Evolutionary conservation across 1,140 invertebrate species (phyloP).

Genomic region (Pristionchus pacificus): DNA sequence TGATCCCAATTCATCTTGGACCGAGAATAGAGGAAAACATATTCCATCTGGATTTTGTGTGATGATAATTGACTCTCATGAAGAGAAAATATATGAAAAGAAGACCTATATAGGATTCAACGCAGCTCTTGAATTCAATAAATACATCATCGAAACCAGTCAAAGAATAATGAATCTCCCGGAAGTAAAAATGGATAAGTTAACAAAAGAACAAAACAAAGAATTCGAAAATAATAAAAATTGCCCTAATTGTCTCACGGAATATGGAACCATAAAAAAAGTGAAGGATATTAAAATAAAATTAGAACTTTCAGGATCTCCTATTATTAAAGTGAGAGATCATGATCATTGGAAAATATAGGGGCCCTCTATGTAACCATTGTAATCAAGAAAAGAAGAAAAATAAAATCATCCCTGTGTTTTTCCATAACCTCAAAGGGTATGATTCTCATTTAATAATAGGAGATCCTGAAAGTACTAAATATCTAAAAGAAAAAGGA

Average conservation of each 20-base stretch:
- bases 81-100: slow-evolving; percentile 17
- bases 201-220: slow-evolving; percentile 11
- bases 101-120: slow-evolving; percentile 13
- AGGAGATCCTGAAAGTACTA: slow-evolving; percentile 19
- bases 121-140: slow-evolving; percentile 3
- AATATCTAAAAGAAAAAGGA: slow-evolving; percentile 15
- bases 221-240: slow-evolving; percentile 10
- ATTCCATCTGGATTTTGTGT: slow-evolving; percentile 16
- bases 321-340: slow-evolving; percentile 20
- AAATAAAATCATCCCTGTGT: slow-evolving; percentile 17
- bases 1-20: slow-evolving; percentile 5
- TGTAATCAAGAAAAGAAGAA: slow-evolving; percentile 17
- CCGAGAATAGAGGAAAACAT: slow-evolving; percentile 17
- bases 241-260: slow-evolving; percentile 8
- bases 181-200: slow-evolving; percentile 17
- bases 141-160: slow-evolving; percentile 14
- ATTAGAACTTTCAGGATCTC: too few relatives aligned
- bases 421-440: slow-evolving; percentile 29
- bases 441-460: slow-evolving; percentile 37
- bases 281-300: too few relatives aligned
- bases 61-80: slow-evolving; percentile 12
- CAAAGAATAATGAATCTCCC: slow-evolving; percentile 1
- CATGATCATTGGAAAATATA: slow-evolving; percentile 25
- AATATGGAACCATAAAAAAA: too few relatives aligned
- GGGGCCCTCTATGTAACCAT: slow-evolving; percentile 7